A percentile compares a stretch with the other conserved stretches of the same genome.
These are phyloP conservation scores for Caenorhabditis uteleia DNA, from an alignment of 2,888 invertebrate species.

Conservation along the genomic window DNA sequence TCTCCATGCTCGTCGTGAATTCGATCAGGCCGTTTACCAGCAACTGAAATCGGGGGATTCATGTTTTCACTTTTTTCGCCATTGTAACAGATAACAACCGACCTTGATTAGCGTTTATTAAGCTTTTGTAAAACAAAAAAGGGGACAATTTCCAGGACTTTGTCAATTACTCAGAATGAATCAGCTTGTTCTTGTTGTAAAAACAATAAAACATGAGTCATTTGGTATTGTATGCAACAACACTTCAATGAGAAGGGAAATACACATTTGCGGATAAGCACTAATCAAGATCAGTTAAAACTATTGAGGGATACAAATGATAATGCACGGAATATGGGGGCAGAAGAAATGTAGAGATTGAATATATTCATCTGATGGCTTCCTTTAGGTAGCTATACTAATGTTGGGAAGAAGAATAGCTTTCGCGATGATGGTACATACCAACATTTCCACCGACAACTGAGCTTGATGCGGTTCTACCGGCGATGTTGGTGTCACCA, in stretches of 20 bases:
- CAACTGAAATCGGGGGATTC: too few species aligned
- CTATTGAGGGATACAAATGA: neutral
- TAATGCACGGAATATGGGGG: neutral
- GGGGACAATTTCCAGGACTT: neutral
- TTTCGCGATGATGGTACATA: too few species aligned
- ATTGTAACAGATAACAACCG: constrained; percentile 11
- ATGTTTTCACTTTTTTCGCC: too few species aligned
- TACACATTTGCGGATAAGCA: constrained; percentile 5
- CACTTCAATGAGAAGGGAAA: constrained; percentile 15
- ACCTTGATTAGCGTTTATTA: constrained; percentile 34
- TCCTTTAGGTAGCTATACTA: too few species aligned
- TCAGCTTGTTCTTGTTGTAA: constrained; percentile 16
- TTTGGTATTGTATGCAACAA: constrained; percentile 36
- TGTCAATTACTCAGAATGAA: neutral
- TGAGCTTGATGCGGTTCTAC: too few species aligned
- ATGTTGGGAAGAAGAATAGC: too few species aligned
- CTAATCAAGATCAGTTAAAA: constrained; percentile 44
- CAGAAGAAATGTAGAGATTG: constrained; percentile 14
- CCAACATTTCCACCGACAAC: too few species aligned
- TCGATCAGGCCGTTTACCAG: too few species aligned
- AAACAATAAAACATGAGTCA: constrained; percentile 19
- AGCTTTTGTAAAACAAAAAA: constrained; percentile 3
- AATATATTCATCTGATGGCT: too few species aligned
- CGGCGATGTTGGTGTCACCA: too few species aligned
- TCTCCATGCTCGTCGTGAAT: constrained; percentile 32